These are phyloP conservation scores for Aramus guarauna DNA, from an alignment of 2,113 vertebrate genomes.

Conservation along the genomic window DNA sequence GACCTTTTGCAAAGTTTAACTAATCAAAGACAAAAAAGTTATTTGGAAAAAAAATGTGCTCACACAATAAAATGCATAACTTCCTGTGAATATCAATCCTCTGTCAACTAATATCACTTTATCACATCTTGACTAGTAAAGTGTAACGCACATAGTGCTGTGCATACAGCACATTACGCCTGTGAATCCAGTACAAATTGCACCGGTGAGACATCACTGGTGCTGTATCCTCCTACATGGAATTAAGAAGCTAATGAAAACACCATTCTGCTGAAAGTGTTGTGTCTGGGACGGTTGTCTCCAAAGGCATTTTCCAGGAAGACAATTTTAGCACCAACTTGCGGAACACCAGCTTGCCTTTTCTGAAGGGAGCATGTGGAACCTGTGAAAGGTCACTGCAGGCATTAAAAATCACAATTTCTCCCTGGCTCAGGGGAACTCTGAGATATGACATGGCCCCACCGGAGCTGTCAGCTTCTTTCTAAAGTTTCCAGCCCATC, in stretches of 20 bases:
- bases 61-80: rapidly evolving
- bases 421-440: background rate
- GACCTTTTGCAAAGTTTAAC: background rate
- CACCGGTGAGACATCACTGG: background rate
- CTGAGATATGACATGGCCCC: too few species aligned
- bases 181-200: background rate
- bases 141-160: background rate
- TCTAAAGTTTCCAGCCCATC: background rate
- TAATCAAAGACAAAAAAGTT: background rate
- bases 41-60: background rate
- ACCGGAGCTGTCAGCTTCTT: background rate
- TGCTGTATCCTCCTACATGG: too few species aligned
- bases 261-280: background rate
- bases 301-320: background rate
- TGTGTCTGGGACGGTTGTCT: background rate
- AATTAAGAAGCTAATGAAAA: background rate
- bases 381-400: background rate
- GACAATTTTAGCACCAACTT: background rate
- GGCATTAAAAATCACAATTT: background rate
- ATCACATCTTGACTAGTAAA: background rate
- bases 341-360: background rate
- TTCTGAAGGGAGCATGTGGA: background rate
- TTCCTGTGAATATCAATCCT: background rate
- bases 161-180: background rate
- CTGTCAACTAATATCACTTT: background rate